Base-by-base conservation (phyloP, 2,888 invertebrate species). In the Strigamia maritima region DNA sequence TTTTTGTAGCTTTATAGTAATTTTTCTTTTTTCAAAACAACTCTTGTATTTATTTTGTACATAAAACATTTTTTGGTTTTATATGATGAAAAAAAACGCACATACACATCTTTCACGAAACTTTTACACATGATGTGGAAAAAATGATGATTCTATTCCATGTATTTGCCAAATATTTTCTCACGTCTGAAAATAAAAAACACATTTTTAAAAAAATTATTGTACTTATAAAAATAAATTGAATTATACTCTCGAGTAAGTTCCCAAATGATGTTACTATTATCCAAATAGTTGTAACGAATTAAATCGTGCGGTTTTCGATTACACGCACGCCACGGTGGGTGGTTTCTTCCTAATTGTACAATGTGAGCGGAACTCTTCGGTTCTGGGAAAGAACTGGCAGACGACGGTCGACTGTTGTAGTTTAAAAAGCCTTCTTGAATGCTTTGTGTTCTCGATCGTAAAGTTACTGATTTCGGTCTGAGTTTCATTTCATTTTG, bases 221-320 rank as follows among this genome's bases (percentile, higher is more conserved):
- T 75, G n/a, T n/a, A 24, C 16, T 10, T 35, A 7, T 75, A 26
- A 35, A 19, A 31, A 75, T 10, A 19, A 31, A 75, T 10, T 31
- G n/a, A 75, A 75, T 35, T 16, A 16, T 75, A 75, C 76, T 38
- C 76, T 75, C 24, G 76, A 75, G 22, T 38, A 0, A 75, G 22
- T 75, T 75, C 76, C 76, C 76, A 75, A 19, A 75, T 40, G 38
- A 40, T 35, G 8, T 75, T 75, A 19, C 35, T 35, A 28, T 77
- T 77, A 77, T 77, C 77, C 24, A 77, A 54, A 24, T 77, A 77
- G 16, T 77, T 77, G 16, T 77, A 77, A 10, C 77, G 44, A 19
- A 77, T 54, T 31, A 77, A 49, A 19, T 77, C 77, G n/a, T 24
- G 38, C 14, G 77, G 77, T 54, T 77, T 77, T 10, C 77, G 77